Base-by-base conservation (phyloP, 2,797 vertebrate genomes). In the Lutjanus campechanus region DNA sequence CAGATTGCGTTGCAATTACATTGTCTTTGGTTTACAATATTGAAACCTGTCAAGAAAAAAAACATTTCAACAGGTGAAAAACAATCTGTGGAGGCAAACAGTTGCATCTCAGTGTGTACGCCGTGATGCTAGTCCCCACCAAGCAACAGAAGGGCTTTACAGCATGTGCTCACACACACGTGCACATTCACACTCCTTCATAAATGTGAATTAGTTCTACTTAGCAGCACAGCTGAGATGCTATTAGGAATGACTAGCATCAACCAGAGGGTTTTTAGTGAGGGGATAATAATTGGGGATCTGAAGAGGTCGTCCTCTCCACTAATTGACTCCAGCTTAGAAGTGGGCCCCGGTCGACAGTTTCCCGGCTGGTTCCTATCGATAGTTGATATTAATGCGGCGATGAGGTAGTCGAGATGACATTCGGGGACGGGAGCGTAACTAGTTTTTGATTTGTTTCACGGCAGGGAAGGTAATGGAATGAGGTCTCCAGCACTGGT, bases 391-490 rank as follows among this genome's bases (percentile, higher is more conserved):
- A 71, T 79, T 73, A 90, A 73, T 85, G 77, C 81, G 59, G 47
- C 43, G 55, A 58, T 36, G 63, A 71, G 69, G 74, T 50, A 61
- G 79, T 78, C 70, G 58, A 63, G 55, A 76, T 59, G 81, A 68
- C 76, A 19, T 85, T 90, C 85, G 78, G 77, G 73, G 74, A 82
- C 10, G 53, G 66, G 17, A 7, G 53, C 50, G 3, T 89, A 89
- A 93, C 88, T 82, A 70, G 86, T 88, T 91, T 90, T 87, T 92
- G 89, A 94, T 93, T 94, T 92, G 92, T 91, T 91, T 93, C 90
- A 71, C 83, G 60, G 81, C 85, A 77, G 87, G 90, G 84, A 87
- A 70, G 86, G 74, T 90, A 90, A 85, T 70, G 64, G 69, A 83
- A 84, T 51, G 82, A 86, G 79, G 73, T 83, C 82, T 90, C 79